Evolutionary conservation across 53 echinoderm and acorn worm genomes (phyloP), one percentile per base, ranked within the genome.

Genomic region (Temnopleurus reevesii): DNA sequence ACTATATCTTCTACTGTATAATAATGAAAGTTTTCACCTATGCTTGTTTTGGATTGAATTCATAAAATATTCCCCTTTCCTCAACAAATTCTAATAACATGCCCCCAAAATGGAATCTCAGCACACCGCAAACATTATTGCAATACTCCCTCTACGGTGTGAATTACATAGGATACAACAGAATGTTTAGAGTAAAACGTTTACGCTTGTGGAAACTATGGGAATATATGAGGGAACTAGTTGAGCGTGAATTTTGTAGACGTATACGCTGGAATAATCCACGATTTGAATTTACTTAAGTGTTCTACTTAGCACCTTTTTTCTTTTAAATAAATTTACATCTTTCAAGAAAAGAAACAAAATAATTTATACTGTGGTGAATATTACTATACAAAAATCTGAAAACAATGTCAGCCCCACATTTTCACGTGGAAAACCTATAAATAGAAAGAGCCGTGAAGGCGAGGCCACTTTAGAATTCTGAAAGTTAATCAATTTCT

Each of bases 381-480:
- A 86, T 60, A 60, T 57, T 61, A 86, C 86, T 61, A 59, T 86
- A 86, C 86, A 86, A 86, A 59, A 61, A 12, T 60, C 35, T 80
- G 47, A 80, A 49, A 83, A 55, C 55, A 55, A 7, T 56, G 36
- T 36, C 23, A 30, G 55, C 53, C 55, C 55, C 55, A 54, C 35
- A 60, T 5, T 59, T 13, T 41, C 8, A 28, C 25, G 61, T 60
- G 59, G 86, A 59, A 45, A 86, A 60, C 59, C 43, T 13, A 86
- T 86, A 86, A 84, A 60, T 86, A 86, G 46, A 86, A 86, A 86
- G 86, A 60, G 59, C 44, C 86, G 4, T 44, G 28, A 41, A 44
- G 86, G 59, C 86, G 86, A 64, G 88, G 88, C 65, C 88, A 87
- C 65, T 66, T 59, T 60, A 45, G 17, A 83, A 83, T 49, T 45